phyloP scores from a whole-genome alignment of 2,113 vertebrate species.

The Silurus glanis region DNA sequence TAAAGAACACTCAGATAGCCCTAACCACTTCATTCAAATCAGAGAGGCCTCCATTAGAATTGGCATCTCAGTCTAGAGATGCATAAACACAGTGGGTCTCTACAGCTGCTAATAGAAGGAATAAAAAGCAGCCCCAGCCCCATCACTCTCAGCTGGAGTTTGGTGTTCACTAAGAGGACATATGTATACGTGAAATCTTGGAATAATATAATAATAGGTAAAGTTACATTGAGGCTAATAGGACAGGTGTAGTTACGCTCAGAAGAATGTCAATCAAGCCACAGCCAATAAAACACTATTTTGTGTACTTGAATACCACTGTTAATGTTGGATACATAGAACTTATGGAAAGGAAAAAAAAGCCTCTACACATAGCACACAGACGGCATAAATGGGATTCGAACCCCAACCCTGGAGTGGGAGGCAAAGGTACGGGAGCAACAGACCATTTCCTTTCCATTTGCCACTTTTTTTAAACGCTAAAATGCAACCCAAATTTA shows the following conservation, averaged over 20 bases:
- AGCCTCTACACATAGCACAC: neutral
- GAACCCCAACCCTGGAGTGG: no score
- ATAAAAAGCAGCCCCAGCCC: neutral
- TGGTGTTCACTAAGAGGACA: neutral
- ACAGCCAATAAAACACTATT: neutral
- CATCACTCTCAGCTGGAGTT: neutral
- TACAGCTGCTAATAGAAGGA: constrained; percentile 37
- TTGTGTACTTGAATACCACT: neutral
- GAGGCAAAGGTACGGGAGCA: neutral
- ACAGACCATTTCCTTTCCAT: neutral
- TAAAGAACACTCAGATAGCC: constrained; percentile 48
- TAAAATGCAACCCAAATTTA: neutral
- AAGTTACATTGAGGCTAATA: neutral
- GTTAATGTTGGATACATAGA: neutral
- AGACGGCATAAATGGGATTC: no score
- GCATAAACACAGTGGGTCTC: constrained; percentile 36
- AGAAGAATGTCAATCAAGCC: neutral
- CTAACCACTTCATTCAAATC: constrained; percentile 47
- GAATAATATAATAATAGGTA: neutral
- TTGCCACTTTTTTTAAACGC: neutral
- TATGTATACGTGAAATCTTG: neutral
- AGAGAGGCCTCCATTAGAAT: constrained; percentile 45
- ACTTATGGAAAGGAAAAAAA: neutral
- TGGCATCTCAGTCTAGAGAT: constrained; percentile 23
- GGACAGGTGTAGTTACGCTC: neutral